Evolutionary conservation across 2,888 invertebrate genomes (phyloP), one percentile per base, ranked within the genome.

Genomic region (Sabatieria punctata): DNA sequence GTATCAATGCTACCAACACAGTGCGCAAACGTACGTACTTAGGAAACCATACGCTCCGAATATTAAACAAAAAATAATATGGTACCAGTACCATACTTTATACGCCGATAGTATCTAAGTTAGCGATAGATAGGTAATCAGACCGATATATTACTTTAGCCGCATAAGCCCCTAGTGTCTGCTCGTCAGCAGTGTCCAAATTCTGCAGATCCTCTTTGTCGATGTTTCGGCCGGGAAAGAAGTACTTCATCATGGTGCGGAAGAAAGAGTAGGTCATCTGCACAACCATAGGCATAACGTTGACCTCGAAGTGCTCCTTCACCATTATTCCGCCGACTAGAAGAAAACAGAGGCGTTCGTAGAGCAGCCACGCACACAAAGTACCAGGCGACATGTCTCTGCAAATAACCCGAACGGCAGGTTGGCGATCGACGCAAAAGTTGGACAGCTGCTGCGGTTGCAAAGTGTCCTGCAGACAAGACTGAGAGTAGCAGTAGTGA

Each of bases 271-370:
- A 66, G 0, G 71, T 71, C 51, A 72, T 59, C 52, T 71, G 70
- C 15, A 71, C 68, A 38, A 66, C 65, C 50, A 95, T 77, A 8
- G 95, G 93, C 15, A 88, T 85, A 38, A 95, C 82, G 70, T 93
- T 93, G 54, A 95, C 88, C 72, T 97, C 97, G 67, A 99, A 91
- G 70, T 93, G 91, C 65, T 97, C 95, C 67, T 95, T 97, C 15
- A 97, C 88, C 0, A 89, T 84, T 57, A 97, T 97, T 2, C 97
- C 97, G n/a, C 91, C 93, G 4, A 95, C 95, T 0, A 89, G 48
- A 30, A 39, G 19, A 47, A 24, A 21, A 13, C 35, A 15, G 24
- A 18, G 11, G 8, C 13, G 13, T 11, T 4, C 23, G 24, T 21
- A 15, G 24, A 41, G 8, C 21, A 21, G 23, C 6, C 13, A 43